Evolutionary conservation across 1,140 invertebrate genomes (phyloP).

Genomic region (Samia ricini): DNA sequence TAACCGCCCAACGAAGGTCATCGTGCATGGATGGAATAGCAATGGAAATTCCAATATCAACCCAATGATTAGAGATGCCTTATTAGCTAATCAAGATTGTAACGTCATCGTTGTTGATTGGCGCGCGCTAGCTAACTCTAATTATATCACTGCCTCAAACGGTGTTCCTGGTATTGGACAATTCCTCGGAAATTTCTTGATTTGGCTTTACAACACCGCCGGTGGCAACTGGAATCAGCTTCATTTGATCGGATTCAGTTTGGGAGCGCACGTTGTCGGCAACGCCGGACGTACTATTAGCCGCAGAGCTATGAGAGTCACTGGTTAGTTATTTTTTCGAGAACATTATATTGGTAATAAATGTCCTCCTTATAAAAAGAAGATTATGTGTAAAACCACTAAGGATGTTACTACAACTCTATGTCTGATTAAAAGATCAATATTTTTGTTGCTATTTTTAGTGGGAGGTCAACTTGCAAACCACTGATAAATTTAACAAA

Average conservation of each 20-base stretch:
- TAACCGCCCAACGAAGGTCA: conserved; percentile 31
- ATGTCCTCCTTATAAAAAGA: not conserved
- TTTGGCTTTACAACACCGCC: conserved; percentile 52
- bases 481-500: too few relatives aligned
- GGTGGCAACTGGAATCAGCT: conserved; percentile 73
- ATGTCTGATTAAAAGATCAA: too few relatives aligned
- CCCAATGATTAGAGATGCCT: conserved; percentile 45
- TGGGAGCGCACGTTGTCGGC: conserved; percentile 93
- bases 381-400: not conserved
- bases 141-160: conserved; percentile 66
- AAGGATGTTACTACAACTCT: not conserved
- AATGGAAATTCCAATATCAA: conserved; percentile 39
- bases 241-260: conserved; percentile 91
- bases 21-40: conserved; percentile 55
- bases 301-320: conserved; percentile 23
- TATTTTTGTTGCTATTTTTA: too few relatives aligned
- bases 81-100: conserved; percentile 66
- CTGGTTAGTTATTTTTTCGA: conserved; percentile 22
- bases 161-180: conserved; percentile 70
- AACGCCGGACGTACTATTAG: conserved; percentile 78
- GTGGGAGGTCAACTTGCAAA: too few relatives aligned
- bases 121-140: conserved; percentile 76
- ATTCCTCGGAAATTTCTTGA: conserved; percentile 62
- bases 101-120: conserved; percentile 84
- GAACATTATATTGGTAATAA: not conserved